Evolutionary conservation across 2,113 vertebrate genomes (phyloP).

Genomic region (Ginglymostoma cirratum): DNA sequence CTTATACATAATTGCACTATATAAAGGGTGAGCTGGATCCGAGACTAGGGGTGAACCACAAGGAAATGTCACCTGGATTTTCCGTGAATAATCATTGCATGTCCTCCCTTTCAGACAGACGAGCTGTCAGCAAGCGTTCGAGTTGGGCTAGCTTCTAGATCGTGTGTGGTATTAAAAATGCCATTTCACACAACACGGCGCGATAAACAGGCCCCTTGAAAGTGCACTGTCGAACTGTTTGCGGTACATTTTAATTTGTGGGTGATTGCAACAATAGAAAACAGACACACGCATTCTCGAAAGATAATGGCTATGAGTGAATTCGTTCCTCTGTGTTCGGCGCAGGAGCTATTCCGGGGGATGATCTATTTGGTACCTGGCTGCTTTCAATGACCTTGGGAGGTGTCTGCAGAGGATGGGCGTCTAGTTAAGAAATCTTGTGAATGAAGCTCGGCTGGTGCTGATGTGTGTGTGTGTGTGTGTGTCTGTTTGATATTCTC

Average conservation of each 20-base stretch:
- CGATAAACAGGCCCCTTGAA: neutral
- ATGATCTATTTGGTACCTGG: constrained; percentile 16
- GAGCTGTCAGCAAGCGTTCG: neutral
- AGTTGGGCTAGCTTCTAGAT: neutral
- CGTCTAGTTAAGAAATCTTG: neutral
- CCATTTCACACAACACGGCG: neutral
- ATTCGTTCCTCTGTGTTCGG: neutral
- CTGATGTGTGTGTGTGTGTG: neutral
- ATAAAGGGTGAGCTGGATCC: neutral
- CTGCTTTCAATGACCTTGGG: constrained; percentile 23
- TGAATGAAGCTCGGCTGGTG: neutral
- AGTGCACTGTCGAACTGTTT: neutral
- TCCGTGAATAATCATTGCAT: neutral
- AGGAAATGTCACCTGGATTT: neutral
- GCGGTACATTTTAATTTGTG: neutral
- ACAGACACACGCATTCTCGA: neutral
- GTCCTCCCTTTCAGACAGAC: neutral
- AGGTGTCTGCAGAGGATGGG: constrained; percentile 15
- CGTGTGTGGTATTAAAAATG: neutral
- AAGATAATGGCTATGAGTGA: neutral
- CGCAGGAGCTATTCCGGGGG: neutral
- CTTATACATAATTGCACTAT: neutral
- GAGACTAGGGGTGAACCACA: neutral
- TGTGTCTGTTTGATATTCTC: constrained; percentile 19
- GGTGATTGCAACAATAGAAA: neutral